A percentile compares a stretch with the other conserved stretches of the same genome.
Conservation (phyloP, 1,140 invertebrate species). For the Monomorium pharaonis region DNA sequence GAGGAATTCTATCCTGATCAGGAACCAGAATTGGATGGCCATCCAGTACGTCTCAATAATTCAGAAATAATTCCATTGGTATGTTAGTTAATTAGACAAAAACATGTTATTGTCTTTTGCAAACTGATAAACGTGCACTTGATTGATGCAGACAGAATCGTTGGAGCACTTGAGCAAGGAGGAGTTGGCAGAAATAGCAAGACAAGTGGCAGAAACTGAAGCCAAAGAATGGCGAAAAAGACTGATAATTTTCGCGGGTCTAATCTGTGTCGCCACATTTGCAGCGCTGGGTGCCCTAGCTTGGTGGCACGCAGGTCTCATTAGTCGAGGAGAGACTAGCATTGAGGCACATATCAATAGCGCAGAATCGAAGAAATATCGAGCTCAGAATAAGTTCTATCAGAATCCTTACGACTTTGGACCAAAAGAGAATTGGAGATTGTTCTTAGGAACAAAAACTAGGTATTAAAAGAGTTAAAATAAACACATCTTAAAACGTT, state of each 20-base stretch:
- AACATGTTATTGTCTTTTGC: background rate
- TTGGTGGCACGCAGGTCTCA: conserved; percentile 93
- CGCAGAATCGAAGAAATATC: conserved; percentile 89
- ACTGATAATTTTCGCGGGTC: conserved; percentile 80
- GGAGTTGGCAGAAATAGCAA: conserved; percentile 80
- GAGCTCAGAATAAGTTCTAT: conserved; percentile 88
- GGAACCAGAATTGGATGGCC: conserved; percentile 90
- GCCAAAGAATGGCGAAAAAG: conserved; percentile 79
- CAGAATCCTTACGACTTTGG: conserved; percentile 97
- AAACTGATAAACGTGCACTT: background rate
- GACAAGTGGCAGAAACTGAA: conserved; percentile 75
- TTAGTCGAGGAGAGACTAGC: conserved; percentile 95
- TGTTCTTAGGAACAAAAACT: conserved; percentile 93
- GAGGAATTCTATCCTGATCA: conserved; percentile 91
- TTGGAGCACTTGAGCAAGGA: conserved; percentile 80
- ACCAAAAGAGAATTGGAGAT: conserved; percentile 92
- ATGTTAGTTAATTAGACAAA: conserved; percentile 62
- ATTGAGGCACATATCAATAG: conserved; percentile 96
- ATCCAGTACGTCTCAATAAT: conserved; percentile 92
- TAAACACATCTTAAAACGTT: background rate
- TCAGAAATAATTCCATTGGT: conserved; percentile 90
- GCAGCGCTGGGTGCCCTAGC: conserved; percentile 91
- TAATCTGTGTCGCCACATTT: conserved; percentile 88
- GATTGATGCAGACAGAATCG: conserved; percentile 78
- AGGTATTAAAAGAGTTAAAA: conserved; percentile 83